Evolutionary conservation across 2,888 invertebrate species (phyloP).

Genomic region (Caenorhabditis doughertyi): DNA sequence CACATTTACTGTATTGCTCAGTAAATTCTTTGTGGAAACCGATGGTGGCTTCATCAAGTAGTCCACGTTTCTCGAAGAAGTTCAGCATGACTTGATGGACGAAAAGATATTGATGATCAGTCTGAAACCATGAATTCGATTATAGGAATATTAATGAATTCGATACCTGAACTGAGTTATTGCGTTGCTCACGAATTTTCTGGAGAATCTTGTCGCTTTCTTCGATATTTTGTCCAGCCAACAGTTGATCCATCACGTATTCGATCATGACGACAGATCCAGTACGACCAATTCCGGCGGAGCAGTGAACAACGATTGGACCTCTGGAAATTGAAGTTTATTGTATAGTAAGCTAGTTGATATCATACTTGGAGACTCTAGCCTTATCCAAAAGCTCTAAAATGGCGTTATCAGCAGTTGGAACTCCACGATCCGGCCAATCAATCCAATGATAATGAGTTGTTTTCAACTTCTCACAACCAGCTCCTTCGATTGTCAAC

Average conservation of each 20-base stretch:
- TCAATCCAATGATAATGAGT: conserved; percentile 65
- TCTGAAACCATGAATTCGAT: conserved; percentile 32
- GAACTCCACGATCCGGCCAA: conserved; percentile 61
- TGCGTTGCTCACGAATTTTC: conserved; percentile 64
- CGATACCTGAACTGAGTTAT: conserved; percentile 59
- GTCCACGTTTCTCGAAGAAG: conserved; percentile 47
- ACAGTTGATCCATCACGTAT: conserved; percentile 61
- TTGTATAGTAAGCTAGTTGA: neutral
- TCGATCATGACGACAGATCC: conserved; percentile 67
- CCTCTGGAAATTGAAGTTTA: conserved; percentile 21
- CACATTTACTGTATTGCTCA: conserved; percentile 24
- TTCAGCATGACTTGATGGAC: conserved; percentile 66
- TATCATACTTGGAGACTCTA: conserved; percentile 34
- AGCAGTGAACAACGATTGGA: conserved; percentile 67
- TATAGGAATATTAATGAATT: neutral
- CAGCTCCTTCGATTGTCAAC: conserved; percentile 41
- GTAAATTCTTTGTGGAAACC: conserved; percentile 33
- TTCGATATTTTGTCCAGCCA: conserved; percentile 51
- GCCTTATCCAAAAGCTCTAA: conserved; percentile 56
- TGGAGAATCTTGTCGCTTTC: conserved; percentile 56
- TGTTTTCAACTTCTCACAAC: conserved; percentile 28
- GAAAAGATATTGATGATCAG: conserved; percentile 67
- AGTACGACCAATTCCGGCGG: conserved; percentile 69
- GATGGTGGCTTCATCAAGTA: conserved; percentile 9
- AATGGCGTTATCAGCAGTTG: conserved; percentile 58